Evolutionary conservation across 2,113 vertebrate genomes (phyloP), one percentile per base, ranked within the genome.

Genomic region (Cheilinus undulatus): DNA sequence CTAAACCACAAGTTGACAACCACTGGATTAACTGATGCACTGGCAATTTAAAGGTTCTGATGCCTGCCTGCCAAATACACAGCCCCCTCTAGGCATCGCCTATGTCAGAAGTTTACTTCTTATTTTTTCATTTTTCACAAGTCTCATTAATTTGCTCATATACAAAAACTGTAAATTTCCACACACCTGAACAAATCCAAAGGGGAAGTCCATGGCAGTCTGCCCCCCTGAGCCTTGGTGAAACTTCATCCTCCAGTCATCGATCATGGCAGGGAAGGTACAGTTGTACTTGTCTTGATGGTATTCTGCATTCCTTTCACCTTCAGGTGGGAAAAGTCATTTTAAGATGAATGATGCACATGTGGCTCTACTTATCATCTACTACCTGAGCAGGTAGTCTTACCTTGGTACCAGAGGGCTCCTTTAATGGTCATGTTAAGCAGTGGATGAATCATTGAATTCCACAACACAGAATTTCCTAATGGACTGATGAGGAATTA

Each of bases 161-260:
- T 5, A 30, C 15, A 3, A 40, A 1, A 40, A 40, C 38, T 27
- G 7, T 1, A 24, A 4, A 43, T 5, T 36, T 7, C 2, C 8
- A 27, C 61, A 23, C 43, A 97, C 97, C 95, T 99, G 97, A 20
- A 97, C 96, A 2, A 98, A 98, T 53, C 97, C 97, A 24, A 99
- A 97, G 0, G 97, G 96, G 48, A 99, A 96, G 54, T 94, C 80
- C 0, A 1, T 34, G 4, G 93, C 82, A 0, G 96, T 97, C 81
- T 97, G 94, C 0, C 93, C 78, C 0, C 73, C 88, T 0, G 97
- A 96, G 42, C 93, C 95, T 0, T 22, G 0, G 7, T 97, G 94
- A 78, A 98, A 99, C 0, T 89, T 77, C 30, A 26, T 45, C 78
- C 96, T 96, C 97, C 97, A 99, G 90, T 98, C 95, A 0, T 93